Base-by-base conservation (phyloP, 1,140 invertebrate genomes). In the Anastrepha obliqua region DNA sequence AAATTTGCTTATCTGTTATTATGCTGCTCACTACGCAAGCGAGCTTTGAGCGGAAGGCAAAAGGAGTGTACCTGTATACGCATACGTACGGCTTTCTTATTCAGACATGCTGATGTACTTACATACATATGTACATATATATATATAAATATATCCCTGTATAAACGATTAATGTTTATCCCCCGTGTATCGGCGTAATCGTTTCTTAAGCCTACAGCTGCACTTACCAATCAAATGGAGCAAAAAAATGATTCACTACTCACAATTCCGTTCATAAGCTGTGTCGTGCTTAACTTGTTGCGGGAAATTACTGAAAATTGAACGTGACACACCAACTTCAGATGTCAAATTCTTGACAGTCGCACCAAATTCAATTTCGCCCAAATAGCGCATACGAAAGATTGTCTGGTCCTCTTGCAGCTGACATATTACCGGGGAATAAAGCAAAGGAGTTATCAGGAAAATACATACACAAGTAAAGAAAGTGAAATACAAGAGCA, bases 331-430 rank as follows among this genome's bases (percentile, higher is more conserved):
- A 87, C 91, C 92, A 89, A 93, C 92, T 92, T 93, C 92, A 89
- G 91, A 92, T 89, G 92, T 91, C 88, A 93, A 89, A 90, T 93
- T 93, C 89, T 93, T 93, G 89, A 93, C 92, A 90, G 92, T 92
- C 88, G 91, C 90, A 88, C 92, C 92, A 90, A 93, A 91, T 91
- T 93, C 92, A 91, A 93, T 91, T 92, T 93, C 92, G 70, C 92
- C 92, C 90, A 93, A 91, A 88, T 93, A 93, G 87, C 92, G 91
- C 92, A 93, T 93, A 47, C 92, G 92, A 89, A 93, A 93, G 88
- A 93, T 93, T 88, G 90, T 92, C 88, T 93, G 92, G 91, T 93
- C 92, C 89, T 93, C 92, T 93, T 93, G 92, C 88, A 93, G 89
- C 92, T 93, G 89, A 58, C 29, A 88, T 67, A 64, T 60, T 51